A percentile compares a stretch with the other conserved stretches of the same genome.
phyloP scores from a whole-genome alignment of 2,888 invertebrate genomes.

The Parelbella ahira region DNA sequence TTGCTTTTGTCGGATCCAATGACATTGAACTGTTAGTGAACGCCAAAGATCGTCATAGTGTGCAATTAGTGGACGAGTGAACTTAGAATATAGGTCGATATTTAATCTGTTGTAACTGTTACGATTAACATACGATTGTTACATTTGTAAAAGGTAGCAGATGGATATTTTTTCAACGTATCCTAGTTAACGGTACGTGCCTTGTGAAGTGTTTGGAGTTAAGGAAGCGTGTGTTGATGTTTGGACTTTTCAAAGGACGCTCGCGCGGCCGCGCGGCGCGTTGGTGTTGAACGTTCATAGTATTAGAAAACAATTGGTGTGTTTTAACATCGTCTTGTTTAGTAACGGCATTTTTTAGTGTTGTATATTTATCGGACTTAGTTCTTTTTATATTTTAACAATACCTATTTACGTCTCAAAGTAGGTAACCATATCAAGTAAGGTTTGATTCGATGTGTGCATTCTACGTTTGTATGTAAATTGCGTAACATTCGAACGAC shows the following conservation, averaged over 20 bases:
- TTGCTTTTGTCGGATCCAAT: conserved; percentile 38
- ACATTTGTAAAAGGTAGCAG: conserved; percentile 47
- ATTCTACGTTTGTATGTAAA: too few species aligned
- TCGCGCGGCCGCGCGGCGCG: too few species aligned
- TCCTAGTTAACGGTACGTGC: conserved; percentile 67
- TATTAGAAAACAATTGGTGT: conserved; percentile 34
- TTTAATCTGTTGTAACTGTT: conserved; percentile 6
- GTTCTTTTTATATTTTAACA: too few species aligned
- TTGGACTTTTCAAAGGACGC: conserved; percentile 37
- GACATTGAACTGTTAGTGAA: conserved; percentile 42
- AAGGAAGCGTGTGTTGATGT: conserved; percentile 30
- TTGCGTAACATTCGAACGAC: too few species aligned
- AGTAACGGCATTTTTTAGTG: conserved; percentile 69
- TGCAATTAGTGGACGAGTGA: conserved; percentile 40
- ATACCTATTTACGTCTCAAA: conserved; percentile 52
- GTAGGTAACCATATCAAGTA: conserved; percentile 58
- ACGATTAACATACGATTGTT: conserved; percentile 37
- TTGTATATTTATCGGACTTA: conserved; percentile 38
- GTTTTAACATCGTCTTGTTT: conserved; percentile 54
- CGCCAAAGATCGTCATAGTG: conserved; percentile 61
- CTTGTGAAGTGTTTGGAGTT: conserved; percentile 62
- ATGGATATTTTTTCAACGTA: conserved; percentile 74
- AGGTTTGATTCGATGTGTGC: conserved; percentile 9
- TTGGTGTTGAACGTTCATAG: conserved; percentile 33
- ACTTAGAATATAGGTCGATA: conserved; percentile 25